Evolutionary conservation across 2,888 invertebrate genomes (phyloP).

Genomic region (Apamea crenata): DNA sequence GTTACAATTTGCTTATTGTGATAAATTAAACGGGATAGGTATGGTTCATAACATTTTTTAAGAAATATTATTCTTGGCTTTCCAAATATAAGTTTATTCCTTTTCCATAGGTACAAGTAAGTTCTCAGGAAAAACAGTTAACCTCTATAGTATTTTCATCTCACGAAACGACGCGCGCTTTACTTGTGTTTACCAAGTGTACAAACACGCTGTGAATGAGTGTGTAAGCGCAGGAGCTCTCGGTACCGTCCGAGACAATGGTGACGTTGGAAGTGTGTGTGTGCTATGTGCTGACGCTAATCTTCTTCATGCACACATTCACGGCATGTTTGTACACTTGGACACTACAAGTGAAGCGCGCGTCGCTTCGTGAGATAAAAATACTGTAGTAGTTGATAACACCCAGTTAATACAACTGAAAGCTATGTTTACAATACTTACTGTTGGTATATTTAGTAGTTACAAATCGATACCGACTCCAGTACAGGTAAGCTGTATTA

Average conservation of each 20-base stretch:
- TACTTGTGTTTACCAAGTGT: too few species aligned
- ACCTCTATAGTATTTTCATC: neutral
- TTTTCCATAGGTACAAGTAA: too few species aligned
- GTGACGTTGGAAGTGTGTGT: neutral
- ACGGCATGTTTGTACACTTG: neutral
- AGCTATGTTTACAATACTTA: neutral
- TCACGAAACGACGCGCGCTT: neutral
- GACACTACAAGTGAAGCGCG: neutral
- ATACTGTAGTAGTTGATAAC: neutral
- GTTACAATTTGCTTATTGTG: too few species aligned
- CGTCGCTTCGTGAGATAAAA: neutral
- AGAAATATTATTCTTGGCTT: neutral
- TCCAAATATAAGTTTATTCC: neutral
- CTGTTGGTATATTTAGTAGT: neutral
- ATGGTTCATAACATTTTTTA: neutral
- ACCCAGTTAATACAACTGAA: neutral
- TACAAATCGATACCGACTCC: neutral
- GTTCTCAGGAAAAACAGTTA: too few species aligned
- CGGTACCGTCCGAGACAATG: neutral
- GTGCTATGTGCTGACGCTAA: too few species aligned
- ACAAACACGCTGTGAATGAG: neutral
- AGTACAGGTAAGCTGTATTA: neutral
- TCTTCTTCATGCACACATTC: too few species aligned
- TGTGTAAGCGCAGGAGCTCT: too few species aligned
- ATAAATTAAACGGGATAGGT: neutral